phyloP scores from a whole-genome alignment of 2,888 invertebrate genomes.

The Diarsia mendica region DNA sequence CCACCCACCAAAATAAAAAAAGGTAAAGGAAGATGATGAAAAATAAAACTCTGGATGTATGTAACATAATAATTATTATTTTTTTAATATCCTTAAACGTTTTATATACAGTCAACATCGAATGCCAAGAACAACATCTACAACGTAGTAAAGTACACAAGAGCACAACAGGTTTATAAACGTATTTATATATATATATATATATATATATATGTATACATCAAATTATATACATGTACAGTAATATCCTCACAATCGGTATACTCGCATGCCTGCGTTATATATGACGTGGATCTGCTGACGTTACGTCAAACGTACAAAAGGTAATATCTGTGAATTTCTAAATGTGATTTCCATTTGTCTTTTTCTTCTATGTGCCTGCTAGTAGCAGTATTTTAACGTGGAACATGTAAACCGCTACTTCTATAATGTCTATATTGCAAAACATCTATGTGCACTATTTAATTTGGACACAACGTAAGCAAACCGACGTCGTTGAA shows the following conservation, averaged over 20 bases:
- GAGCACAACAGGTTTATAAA: slow-evolving; percentile 83
- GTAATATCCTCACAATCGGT: slow-evolving; percentile 43
- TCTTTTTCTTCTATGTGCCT: slow-evolving; percentile 4
- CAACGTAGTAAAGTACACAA: slow-evolving; percentile 78
- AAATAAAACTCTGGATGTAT: slow-evolving; percentile 73
- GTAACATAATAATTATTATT: slow-evolving; percentile 86
- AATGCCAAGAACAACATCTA: slow-evolving; percentile 84
- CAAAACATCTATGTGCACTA: slow-evolving; percentile 36
- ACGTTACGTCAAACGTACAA: background rate
- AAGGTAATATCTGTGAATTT: background rate
- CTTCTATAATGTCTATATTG: slow-evolving; percentile 32
- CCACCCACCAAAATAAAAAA: too few relatives aligned
- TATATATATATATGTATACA: slow-evolving; percentile 61
- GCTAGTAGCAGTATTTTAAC: background rate
- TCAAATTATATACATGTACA: slow-evolving; percentile 67
- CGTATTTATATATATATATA: slow-evolving; percentile 73
- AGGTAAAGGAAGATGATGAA: background rate
- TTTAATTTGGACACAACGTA: background rate
- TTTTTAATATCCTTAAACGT: slow-evolving; percentile 84
- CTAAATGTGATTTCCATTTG: slow-evolving; percentile 22
- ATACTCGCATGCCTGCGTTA: slow-evolving; percentile 35
- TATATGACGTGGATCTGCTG: slow-evolving; percentile 19
- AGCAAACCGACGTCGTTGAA: slow-evolving; percentile 30
- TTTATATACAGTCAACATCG: slow-evolving; percentile 87
- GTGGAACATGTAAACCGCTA: slow-evolving; percentile 12